Base-by-base conservation (phyloP, 2,113 vertebrate genomes). In the Myiagra hebetior region DNA sequence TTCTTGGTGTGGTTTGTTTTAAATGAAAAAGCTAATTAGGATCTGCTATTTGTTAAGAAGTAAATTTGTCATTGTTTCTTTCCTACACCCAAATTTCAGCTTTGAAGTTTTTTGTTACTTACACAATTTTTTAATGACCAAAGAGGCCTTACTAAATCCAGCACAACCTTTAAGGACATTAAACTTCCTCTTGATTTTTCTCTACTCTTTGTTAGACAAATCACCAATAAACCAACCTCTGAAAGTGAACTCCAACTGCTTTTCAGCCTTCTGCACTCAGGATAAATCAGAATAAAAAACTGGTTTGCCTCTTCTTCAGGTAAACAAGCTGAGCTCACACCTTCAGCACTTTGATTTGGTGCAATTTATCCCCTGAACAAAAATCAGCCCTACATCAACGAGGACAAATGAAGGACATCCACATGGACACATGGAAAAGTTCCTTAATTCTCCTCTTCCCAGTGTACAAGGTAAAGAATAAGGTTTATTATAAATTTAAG, bases 381-480 rank as follows among this genome's bases (percentile, higher is more conserved):
- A 76, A 56, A 52, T 6, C 44, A 85, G 50, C 52, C n/a, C 31
- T 14, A 0, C n/a, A 20, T 1, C 31, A 56, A 13, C 2, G 7
- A 16, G 41, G 19, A 60, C 37, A 80, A 16, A 68, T 12, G 44
- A 90, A 92, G 42, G n/a, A 35, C 12, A 22, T 37, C n/a, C 24
- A 2, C 3, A 2, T 13, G 57, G 47, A n/a, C 1, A 76, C 37
- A 15, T 0, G 3, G 18, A 70, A 73, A 75, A 82, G 7, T 14
- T 46, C 24, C 31, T 53, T 1, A 59, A 35, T 10, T 72, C 26
- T 70, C 17, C 33, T 81, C 27, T 70, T 65, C n/a, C 49, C 26
- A 28, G 17, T 1, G 23, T 21, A 0, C 11, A 52, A 73, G 14
- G 53, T 30, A 49, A 89, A 77, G 46, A 50, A 80, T 9, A 21